A percentile compares a stretch with the other conserved stretches of the same genome.
phyloP scores from a whole-genome alignment of 2,797 vertebrate species.

The Pangasius sanitwongsei region DNA sequence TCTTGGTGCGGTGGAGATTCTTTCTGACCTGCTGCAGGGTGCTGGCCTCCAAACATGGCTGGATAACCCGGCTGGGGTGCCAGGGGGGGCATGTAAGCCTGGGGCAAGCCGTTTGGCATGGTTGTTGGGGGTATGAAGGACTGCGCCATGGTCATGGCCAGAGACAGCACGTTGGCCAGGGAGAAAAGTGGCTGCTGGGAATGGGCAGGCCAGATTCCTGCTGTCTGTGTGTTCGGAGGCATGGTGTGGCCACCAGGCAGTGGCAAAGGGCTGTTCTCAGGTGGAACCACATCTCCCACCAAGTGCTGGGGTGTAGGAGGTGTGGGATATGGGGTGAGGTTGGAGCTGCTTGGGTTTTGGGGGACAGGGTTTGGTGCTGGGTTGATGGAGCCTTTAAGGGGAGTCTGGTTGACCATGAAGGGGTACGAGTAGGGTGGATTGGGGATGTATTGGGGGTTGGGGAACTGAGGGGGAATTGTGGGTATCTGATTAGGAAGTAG shows the following conservation, averaged over 20 bases:
- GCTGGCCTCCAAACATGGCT: conserved; percentile 39
- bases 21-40: not conserved
- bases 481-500: conserved; percentile 59
- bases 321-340: conserved; percentile 39
- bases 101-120: conserved; percentile 62
- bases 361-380: conserved; percentile 41
- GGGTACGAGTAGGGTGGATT: conserved; percentile 43
- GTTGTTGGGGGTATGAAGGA: conserved; percentile 72
- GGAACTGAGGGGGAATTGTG: conserved; percentile 23
- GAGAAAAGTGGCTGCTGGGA: conserved; percentile 73
- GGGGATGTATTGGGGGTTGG: conserved; percentile 48
- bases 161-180: conserved; percentile 84
- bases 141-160: conserved; percentile 90
- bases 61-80: conserved; percentile 55
- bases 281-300: conserved; percentile 4
- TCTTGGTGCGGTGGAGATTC: conserved; percentile 42
- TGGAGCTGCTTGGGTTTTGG: conserved; percentile 54
- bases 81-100: conserved; percentile 57
- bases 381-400: conserved; percentile 41
- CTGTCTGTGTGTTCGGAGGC: conserved; percentile 33
- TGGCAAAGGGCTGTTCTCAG: conserved; percentile 36
- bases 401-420: conserved; percentile 43
- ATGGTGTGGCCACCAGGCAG: conserved; percentile 47
- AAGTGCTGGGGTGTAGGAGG: conserved; percentile 43
- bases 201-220: conserved; percentile 56